phyloP scores from a whole-genome alignment of 1,140 invertebrate genomes.

The Ips typographus region DNA sequence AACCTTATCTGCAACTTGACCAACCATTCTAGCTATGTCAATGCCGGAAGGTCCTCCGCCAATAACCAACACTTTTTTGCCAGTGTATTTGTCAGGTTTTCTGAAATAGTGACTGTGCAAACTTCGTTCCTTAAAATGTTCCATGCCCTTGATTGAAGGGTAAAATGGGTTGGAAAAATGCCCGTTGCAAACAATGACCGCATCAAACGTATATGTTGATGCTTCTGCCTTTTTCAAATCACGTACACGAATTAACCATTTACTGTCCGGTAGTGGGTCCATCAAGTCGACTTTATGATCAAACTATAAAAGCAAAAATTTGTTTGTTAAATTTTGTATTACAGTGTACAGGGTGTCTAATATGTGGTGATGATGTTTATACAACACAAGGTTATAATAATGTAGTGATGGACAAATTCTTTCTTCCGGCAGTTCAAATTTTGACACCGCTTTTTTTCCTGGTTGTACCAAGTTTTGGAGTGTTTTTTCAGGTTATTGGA shows the following conservation, averaged over 20 bases:
- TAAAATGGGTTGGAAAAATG: constrained; percentile 70
- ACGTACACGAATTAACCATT: constrained; percentile 60
- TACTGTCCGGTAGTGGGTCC: constrained; percentile 55
- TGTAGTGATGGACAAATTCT: too few relatives aligned
- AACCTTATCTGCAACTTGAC: constrained; percentile 64
- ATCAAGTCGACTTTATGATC: constrained; percentile 62
- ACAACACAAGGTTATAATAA: too few relatives aligned
- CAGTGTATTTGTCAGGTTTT: constrained; percentile 64
- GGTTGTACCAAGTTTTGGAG: too few relatives aligned
- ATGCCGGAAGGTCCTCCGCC: constrained; percentile 87
- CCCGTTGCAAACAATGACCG: constrained; percentile 82
- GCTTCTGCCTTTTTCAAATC: constrained; percentile 49
- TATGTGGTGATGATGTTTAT: too few relatives aligned
- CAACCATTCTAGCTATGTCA: constrained; percentile 79
- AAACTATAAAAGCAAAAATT: constrained; percentile 55
- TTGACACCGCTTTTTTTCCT: too few relatives aligned
- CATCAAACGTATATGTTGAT: constrained; percentile 66
- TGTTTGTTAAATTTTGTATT: not conserved
- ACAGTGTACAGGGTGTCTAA: not conserved
- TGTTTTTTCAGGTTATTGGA: too few relatives aligned
- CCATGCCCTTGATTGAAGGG: constrained; percentile 55
- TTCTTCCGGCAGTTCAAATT: too few relatives aligned
- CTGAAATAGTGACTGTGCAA: constrained; percentile 87
- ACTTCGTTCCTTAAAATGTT: constrained; percentile 50
- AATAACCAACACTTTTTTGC: constrained; percentile 72